Percentiles rank a stretch among this genome's conserved stretches.
Conservation (phyloP, 2,113 vertebrate genomes). For the Hemiprocne comata region DNA sequence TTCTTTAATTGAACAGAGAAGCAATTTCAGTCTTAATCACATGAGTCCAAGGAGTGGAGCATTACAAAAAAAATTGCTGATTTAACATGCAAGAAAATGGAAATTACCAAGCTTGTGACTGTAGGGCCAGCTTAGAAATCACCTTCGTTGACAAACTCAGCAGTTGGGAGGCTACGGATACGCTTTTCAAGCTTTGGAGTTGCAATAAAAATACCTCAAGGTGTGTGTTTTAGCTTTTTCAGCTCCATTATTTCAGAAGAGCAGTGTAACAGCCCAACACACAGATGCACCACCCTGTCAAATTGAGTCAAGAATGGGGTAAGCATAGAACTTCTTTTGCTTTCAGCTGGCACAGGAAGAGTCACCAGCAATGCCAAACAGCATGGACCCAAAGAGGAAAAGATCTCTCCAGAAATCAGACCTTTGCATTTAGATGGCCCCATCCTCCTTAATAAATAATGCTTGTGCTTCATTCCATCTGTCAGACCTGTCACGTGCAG, state of each 20-base stretch:
- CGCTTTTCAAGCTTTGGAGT: neutral
- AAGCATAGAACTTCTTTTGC: neutral
- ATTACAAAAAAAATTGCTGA: neutral
- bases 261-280: neutral
- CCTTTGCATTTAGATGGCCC: slow-evolving; percentile 5
- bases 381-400: neutral
- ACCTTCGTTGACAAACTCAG: neutral
- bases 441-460: neutral
- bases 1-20: slow-evolving; percentile 34
- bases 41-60: neutral
- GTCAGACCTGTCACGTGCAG: neutral
- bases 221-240: neutral
- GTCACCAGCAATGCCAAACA: neutral
- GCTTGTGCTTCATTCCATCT: slow-evolving; percentile 20
- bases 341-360: neutral
- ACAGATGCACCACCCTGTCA: neutral
- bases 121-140: neutral
- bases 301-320: neutral
- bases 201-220: neutral
- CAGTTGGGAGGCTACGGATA: neutral
- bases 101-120: neutral
- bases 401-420: neutral
- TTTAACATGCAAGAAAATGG: neutral
- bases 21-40: neutral
- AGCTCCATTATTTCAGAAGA: neutral